Evolutionary conservation across 2,113 vertebrate genomes (phyloP).

Genomic region (Ochotona princeps): DNA sequence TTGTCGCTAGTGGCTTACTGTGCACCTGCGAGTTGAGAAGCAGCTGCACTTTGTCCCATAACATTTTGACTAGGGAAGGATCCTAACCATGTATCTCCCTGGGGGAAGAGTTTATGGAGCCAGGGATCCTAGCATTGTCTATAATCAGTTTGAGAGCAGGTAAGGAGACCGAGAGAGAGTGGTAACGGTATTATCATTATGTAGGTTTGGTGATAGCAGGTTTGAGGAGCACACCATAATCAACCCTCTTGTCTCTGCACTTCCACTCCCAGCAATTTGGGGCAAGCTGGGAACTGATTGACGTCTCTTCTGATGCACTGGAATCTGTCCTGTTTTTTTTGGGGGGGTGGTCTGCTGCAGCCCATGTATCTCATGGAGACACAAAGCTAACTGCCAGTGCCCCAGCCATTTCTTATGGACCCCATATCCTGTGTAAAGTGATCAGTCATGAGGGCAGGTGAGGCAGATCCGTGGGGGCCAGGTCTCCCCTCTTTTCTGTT

Average conservation of each 20-base stretch:
- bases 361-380: not conserved
- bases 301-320: slow-evolving; percentile 4
- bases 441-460: slow-evolving; percentile 81
- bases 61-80: not conserved
- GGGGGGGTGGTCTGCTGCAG: not conserved
- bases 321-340: slow-evolving; percentile 5
- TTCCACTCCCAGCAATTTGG: slow-evolving; percentile 36
- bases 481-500: slow-evolving; percentile 37
- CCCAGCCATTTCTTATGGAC: slow-evolving; percentile 34
- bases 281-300: slow-evolving; percentile 10
- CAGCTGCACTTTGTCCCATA: not conserved
- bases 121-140: not conserved
- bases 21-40: not conserved
- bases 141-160: not conserved
- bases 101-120: not conserved
- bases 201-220: not conserved
- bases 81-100: not conserved
- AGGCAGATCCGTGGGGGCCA: slow-evolving; percentile 70
- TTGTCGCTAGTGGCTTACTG: not conserved
- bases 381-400: not conserved
- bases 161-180: not conserved
- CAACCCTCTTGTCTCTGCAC: slow-evolving; percentile 1
- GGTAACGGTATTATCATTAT: not conserved
- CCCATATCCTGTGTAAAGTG: slow-evolving; percentile 72
- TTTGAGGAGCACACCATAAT: not conserved